These are phyloP conservation scores for Hapalemur alaotrensis DNA, from an alignment of 2,797 vertebrate species.

Conservation along the genomic window DNA sequence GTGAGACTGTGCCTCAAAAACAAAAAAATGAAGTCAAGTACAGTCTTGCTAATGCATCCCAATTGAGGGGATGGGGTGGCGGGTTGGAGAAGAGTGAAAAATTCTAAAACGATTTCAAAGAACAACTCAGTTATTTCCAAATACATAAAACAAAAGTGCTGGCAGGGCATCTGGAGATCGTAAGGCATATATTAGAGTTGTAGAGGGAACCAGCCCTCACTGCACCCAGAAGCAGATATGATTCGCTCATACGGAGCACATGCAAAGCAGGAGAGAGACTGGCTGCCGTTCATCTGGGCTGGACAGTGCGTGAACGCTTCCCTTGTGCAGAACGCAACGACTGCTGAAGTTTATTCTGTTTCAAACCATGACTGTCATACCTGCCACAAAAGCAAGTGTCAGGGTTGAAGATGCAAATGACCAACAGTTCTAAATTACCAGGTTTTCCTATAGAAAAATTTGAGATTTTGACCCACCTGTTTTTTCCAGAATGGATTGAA, in stretches of 20 bases:
- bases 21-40: background rate
- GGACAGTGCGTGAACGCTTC: background rate
- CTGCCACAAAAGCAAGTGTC: background rate
- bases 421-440: background rate
- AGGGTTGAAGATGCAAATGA: background rate
- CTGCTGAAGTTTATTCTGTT: background rate
- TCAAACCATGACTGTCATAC: background rate
- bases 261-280: background rate
- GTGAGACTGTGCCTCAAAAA: background rate
- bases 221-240: background rate
- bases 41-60: background rate
- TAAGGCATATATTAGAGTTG: too few relatives aligned
- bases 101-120: conserved; percentile 11
- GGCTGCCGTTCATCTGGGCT: background rate
- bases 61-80: background rate
- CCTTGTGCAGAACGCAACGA: background rate
- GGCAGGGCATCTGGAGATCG: background rate
- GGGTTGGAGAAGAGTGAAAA: background rate
- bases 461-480: background rate
- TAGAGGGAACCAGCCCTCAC: background rate
- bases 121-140: background rate
- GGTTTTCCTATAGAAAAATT: background rate
- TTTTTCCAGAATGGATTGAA: background rate
- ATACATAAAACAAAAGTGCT: background rate
- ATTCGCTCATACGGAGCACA: background rate